Evolutionary conservation across 2,113 vertebrate genomes (phyloP), one percentile per base, ranked within the genome.

Genomic region (Engraulis encrasicolus): DNA sequence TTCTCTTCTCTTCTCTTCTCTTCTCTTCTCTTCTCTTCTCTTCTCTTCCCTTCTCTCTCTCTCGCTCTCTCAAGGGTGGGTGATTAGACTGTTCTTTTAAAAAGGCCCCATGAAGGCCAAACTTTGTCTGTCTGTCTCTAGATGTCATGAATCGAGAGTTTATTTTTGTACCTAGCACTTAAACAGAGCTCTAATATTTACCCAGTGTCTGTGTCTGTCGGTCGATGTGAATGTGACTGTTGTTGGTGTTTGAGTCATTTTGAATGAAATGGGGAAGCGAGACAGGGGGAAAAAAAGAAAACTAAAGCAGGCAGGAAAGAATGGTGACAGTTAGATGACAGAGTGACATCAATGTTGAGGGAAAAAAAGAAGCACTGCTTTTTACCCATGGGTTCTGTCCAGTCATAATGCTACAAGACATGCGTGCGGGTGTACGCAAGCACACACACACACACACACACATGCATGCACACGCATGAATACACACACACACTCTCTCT

Each of bases 121-220:
- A 77, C 40, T n/a, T n/a, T n/a, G n/a, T n/a, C 50, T 79, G 85
- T 79, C 81, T 82, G 85, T 85, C 77, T 61, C 58, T 74, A 14
- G 23, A 74, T 27, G 66, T 74, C 66, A 74, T 74, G 27, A 74
- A 74, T 5, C 27, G 66, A 17, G 66, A 14, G 66, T 74, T 74
- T 74, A 74, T 74, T 74, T 74, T 74, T 74, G 66, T 74, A 74
- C 66, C 66, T 74, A 74, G 66, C 18, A 74, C 14, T 74, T 74
- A 74, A 31, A 11, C 66, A 74, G 66, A 34, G 66, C 27, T 74
- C 66, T 74, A 74, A 74, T 74, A 74, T 74, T 74, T 74, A 36
- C 34, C 27, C 23, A 74, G 23, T 74, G 66, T 74, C 66, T 74
- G 66, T 74, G 66, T 74, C 66, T 74, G 66, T 74, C 27, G 66